Conservation (phyloP, 1,140 invertebrate genomes). For the Phortica variegata region DNA sequence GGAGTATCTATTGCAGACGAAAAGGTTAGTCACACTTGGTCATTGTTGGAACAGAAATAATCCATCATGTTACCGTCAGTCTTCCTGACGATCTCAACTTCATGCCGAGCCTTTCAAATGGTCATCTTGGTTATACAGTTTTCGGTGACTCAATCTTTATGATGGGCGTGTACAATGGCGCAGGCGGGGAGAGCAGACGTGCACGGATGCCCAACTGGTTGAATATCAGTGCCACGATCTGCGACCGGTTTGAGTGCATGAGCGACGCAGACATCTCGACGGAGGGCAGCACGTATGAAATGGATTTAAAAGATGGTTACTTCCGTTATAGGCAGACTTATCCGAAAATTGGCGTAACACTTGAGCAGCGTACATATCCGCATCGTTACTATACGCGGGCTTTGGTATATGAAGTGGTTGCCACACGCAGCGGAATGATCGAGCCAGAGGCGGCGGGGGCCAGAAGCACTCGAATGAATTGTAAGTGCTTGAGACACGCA, state of each 20-base stretch:
- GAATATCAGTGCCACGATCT: slow-evolving; percentile 53
- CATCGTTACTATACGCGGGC: slow-evolving; percentile 62
- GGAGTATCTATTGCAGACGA: too few relatives aligned
- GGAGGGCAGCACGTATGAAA: slow-evolving; percentile 52
- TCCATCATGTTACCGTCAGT: slow-evolving; percentile 31
- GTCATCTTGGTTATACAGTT: slow-evolving; percentile 62
- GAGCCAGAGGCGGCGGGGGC: too few relatives aligned
- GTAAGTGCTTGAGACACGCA: slow-evolving; percentile 16
- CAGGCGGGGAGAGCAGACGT: slow-evolving; percentile 59
- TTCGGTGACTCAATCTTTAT: slow-evolving; percentile 63
- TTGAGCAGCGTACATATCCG: slow-evolving; percentile 60
- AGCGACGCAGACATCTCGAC: slow-evolving; percentile 22
- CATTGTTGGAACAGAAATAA: too few relatives aligned
- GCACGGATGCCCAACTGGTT: slow-evolving; percentile 62
- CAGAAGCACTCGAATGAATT: slow-evolving; percentile 6
- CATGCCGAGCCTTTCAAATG: slow-evolving; percentile 63
- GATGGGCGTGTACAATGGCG: slow-evolving; percentile 63
- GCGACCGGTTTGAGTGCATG: slow-evolving; percentile 21
- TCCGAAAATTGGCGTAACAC: slow-evolving; percentile 14
- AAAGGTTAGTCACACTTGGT: too few relatives aligned
- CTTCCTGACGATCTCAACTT: slow-evolving; percentile 60
- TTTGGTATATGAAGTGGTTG: slow-evolving; percentile 61
- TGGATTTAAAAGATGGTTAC: slow-evolving; percentile 36
- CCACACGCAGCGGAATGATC: slow-evolving; percentile 4
- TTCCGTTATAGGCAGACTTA: slow-evolving; percentile 24